These are phyloP conservation scores for Chymomyza fuscimana DNA, from an alignment of 2,888 invertebrate genomes.

Conservation along the genomic window DNA sequence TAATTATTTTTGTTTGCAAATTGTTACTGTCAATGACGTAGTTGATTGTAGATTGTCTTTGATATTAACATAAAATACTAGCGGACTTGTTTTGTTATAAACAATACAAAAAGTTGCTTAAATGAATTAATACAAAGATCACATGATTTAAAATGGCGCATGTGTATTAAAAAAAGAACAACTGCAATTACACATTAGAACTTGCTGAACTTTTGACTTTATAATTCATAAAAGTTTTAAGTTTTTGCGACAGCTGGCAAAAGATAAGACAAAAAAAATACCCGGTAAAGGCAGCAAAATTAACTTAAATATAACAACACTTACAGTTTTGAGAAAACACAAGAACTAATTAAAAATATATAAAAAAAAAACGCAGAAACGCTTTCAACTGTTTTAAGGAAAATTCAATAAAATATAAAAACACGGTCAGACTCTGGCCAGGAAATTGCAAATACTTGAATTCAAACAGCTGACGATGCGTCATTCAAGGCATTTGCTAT, in stretches of 20 bases:
- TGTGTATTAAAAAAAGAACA: neutral
- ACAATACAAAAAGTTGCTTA: slow-evolving; percentile 1
- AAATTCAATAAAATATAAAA: slow-evolving; percentile 72
- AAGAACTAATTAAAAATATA: slow-evolving; percentile 8
- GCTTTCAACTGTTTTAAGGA: slow-evolving; percentile 36
- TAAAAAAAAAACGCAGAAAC: slow-evolving; percentile 13
- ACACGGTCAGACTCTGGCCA: slow-evolving; percentile 36
- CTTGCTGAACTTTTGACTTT: neutral
- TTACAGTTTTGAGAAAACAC: neutral
- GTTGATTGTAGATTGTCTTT: slow-evolving; percentile 28
- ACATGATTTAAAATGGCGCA: slow-evolving; percentile 35
- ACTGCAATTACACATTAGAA: neutral
- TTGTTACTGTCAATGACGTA: slow-evolving; percentile 24
- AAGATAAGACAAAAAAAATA: neutral
- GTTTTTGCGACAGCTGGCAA: slow-evolving; percentile 8
- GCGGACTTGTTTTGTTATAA: neutral
- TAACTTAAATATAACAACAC: slow-evolving; percentile 32
- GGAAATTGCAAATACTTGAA: slow-evolving; percentile 58
- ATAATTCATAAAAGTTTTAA: neutral
- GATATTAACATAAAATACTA: neutral
- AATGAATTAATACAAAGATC: slow-evolving; percentile 35
- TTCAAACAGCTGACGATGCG: slow-evolving; percentile 69
- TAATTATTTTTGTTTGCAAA: slow-evolving; percentile 25
- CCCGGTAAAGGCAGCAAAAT: neutral
- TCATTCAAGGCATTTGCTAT: slow-evolving; percentile 53